Conservation (phyloP, 2,888 invertebrate genomes). For the Meteorus cinctellus region DNA sequence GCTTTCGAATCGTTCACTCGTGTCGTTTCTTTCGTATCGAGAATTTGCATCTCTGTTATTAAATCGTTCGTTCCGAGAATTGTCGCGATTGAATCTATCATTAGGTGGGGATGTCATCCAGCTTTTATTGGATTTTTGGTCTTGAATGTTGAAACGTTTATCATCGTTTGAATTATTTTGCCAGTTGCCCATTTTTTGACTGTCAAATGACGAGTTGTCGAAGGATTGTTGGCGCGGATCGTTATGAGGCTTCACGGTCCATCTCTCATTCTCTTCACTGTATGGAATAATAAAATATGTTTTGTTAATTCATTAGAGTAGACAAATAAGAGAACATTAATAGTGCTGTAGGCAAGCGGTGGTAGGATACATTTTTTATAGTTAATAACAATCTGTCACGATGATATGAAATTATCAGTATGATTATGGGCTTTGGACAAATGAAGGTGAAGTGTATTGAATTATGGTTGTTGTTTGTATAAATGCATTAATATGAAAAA, state of each 20-base stretch:
- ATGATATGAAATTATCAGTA: neutral
- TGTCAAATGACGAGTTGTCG: constrained; percentile 29
- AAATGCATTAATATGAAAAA: constrained; percentile 6
- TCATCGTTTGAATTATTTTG: constrained; percentile 42
- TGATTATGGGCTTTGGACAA: neutral
- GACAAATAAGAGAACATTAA: neutral
- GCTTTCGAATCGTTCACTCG: constrained; percentile 46
- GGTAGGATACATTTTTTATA: neutral
- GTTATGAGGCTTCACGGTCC: constrained; percentile 44
- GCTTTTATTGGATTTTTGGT: constrained; percentile 40
- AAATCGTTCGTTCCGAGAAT: constrained; percentile 44
- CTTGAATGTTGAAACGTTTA: constrained; percentile 55
- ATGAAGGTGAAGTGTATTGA: neutral
- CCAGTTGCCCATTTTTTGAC: constrained; percentile 57
- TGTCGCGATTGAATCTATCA: constrained; percentile 47
- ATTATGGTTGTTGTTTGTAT: neutral
- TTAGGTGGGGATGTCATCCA: constrained; percentile 42
- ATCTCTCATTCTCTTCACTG: constrained; percentile 50
- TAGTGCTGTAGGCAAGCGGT: neutral
- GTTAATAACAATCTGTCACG: neutral
- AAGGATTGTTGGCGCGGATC: constrained; percentile 43
- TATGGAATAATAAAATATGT: neutral
- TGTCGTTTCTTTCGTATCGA: constrained; percentile 46
- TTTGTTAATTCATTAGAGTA: neutral
- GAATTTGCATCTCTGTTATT: constrained; percentile 37